These are phyloP conservation scores for Aphaenogaster floridana DNA, from an alignment of 1,140 invertebrate species.

Conservation along the genomic window DNA sequence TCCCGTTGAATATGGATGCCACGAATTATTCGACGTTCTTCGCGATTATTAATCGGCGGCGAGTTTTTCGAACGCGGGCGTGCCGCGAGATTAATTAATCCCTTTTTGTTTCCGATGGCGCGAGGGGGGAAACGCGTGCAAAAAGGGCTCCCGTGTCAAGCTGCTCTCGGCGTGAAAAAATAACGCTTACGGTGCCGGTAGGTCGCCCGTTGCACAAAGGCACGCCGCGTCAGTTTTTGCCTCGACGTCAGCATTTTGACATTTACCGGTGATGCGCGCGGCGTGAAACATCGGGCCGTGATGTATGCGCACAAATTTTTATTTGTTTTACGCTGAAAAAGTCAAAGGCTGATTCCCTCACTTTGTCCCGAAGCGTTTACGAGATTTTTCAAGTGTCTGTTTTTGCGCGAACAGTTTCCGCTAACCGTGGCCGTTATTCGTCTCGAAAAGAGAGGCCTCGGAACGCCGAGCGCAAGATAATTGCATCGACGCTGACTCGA, in stretches of 20 bases:
- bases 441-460: neutral
- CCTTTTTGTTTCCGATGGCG: neutral
- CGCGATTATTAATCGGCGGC: slow-evolving; percentile 48
- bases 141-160: neutral
- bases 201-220: slow-evolving; percentile 9
- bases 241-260: slow-evolving; percentile 38
- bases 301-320: slow-evolving; percentile 5
- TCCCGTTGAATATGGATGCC: slow-evolving; percentile 18
- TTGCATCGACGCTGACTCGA: neutral
- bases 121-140: neutral
- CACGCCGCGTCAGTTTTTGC: slow-evolving; percentile 5
- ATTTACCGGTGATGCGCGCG: neutral
- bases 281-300: neutral
- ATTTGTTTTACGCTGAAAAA: slow-evolving; percentile 13
- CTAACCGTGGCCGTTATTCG: neutral
- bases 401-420: neutral
- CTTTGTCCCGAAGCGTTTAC: slow-evolving; percentile 3
- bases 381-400: neutral
- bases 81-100: slow-evolving; percentile 50
- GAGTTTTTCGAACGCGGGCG: slow-evolving; percentile 23
- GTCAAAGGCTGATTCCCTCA: slow-evolving; percentile 15
- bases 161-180: slow-evolving; percentile 7
- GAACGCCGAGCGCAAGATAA: neutral
- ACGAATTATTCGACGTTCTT: slow-evolving; percentile 44
- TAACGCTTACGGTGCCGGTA: slow-evolving; percentile 12